Evolutionary conservation across 2,888 invertebrate species (phyloP).

Genomic region (Pimpla rufipes): DNA sequence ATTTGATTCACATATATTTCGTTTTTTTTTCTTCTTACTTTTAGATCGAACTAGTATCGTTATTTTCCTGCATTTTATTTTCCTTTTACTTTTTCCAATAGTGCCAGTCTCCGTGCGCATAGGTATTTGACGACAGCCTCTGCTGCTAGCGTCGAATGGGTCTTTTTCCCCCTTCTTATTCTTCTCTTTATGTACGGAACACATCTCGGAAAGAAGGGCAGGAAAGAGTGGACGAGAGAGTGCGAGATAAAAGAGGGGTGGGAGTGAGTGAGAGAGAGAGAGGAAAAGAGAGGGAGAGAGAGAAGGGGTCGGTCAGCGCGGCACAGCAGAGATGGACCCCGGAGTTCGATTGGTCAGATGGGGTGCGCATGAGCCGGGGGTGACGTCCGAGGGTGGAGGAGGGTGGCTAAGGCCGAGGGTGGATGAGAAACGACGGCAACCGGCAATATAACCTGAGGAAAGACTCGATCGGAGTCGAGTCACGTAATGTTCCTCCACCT

Average conservation of each 20-base stretch:
- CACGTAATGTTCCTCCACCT: slow-evolving; percentile 85
- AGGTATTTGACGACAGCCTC: slow-evolving; percentile 68
- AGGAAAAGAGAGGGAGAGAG: slow-evolving; percentile 73
- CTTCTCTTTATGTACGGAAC: slow-evolving; percentile 66
- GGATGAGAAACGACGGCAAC: slow-evolving; percentile 85
- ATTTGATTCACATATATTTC: slow-evolving; percentile 53
- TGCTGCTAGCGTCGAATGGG: slow-evolving; percentile 58
- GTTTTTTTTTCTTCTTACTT: slow-evolving; percentile 31
- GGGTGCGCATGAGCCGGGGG: slow-evolving; percentile 83
- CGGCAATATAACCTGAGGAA: slow-evolving; percentile 85
- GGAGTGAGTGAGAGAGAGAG: slow-evolving; percentile 16
- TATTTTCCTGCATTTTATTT: slow-evolving; percentile 69
- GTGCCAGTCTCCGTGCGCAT: slow-evolving; percentile 61
- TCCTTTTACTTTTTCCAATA: slow-evolving; percentile 69
- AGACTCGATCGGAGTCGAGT: slow-evolving; percentile 85
- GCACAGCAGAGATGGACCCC: slow-evolving; percentile 83
- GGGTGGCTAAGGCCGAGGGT: slow-evolving; percentile 73
- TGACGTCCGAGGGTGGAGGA: slow-evolving; percentile 73
- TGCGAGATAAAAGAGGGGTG: slow-evolving; percentile 9
- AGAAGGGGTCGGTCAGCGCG: slow-evolving; percentile 82
- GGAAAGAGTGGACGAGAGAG: slow-evolving; percentile 45
- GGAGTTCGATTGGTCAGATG: slow-evolving; percentile 85
- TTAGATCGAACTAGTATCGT: slow-evolving; percentile 60
- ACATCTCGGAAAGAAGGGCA: slow-evolving; percentile 65
- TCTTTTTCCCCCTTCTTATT: slow-evolving; percentile 65